Evolutionary conservation across 2,888 invertebrate species (phyloP), one percentile per base, ranked within the genome.

Genomic region (Entomobrya multifasciata): DNA sequence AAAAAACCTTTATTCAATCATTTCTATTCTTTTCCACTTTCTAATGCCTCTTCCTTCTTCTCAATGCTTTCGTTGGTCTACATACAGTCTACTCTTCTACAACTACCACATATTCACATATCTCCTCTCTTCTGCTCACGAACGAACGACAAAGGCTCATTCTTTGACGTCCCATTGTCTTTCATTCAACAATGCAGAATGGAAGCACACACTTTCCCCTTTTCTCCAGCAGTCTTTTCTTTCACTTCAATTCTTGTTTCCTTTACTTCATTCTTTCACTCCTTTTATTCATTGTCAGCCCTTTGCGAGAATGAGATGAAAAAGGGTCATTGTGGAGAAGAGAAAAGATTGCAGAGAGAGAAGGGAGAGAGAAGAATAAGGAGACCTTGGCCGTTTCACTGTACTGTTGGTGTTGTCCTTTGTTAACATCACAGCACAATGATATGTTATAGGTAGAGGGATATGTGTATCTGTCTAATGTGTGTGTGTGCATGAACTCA

Each of bases 231-330:
- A 57, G 81, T 30, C 79, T 67, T 74, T 72, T 74, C 77, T 81
- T 82, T 87, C 78, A 36, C 83, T 83, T 81, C 52, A 81, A 81
- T 78, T 78, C 83, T 79, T 83, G 62, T 72, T 78, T 79, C 74
- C 76, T 87, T 72, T 77, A 52, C 79, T 87, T 80, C 74, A 72
- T 74, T 76, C 86, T 72, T 74, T 77, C 76, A 86, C 80, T 88
- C 67, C 86, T 78, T 80, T 87, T 86, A 83, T 76, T 80, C 87
- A 83, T 89, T 87, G 83, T 87, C 86, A 86, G 86, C 83, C 86
- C 79, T 83, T 74, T 84, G 76, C 86, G 76, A n/a, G n/a, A 81
- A 81, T 52, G 83, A 87, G 83, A 83, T 83, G 83, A 77, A 83
- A 87, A 83, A 87, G 83, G 83, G 83, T 83, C 83, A 83, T 83